Percentiles rank a stretch among this genome's conserved stretches.
Evolutionary conservation across 2,888 invertebrate genomes (phyloP).

Genomic region (Caenorhabditis virilis): DNA sequence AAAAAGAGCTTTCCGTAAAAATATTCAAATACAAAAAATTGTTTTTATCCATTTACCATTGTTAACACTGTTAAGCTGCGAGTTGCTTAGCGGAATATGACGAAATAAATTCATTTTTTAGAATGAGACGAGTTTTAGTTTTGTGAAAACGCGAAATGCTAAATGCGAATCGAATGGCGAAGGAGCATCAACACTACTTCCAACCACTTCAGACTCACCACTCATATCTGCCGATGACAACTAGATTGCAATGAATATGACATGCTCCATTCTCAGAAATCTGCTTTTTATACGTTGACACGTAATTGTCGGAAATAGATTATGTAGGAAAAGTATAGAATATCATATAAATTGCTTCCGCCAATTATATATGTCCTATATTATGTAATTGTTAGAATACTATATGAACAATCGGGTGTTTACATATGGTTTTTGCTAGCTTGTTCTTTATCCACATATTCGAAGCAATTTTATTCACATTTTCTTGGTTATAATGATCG

Average conservation of each 20-base stretch:
- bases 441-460: no score
- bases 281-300: neutral
- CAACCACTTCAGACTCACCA: constrained; percentile 44
- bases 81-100: constrained; percentile 62
- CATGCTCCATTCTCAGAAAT: neutral
- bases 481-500: no score
- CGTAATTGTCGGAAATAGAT: constrained; percentile 19
- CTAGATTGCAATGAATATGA: constrained; percentile 4
- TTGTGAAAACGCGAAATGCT: neutral
- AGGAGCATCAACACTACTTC: constrained; percentile 5
- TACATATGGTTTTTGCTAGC: neutral
- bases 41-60: no score
- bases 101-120: constrained; percentile 57
- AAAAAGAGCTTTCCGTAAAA: no score
- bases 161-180: neutral
- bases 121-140: neutral
- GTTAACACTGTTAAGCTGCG: constrained; percentile 59
- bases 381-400: neutral
- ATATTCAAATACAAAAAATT: no score
- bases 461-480: no score
- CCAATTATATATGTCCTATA: constrained; percentile 13
- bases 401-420: neutral
- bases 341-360: constrained; percentile 25
- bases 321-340: constrained; percentile 1
- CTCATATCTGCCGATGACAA: constrained; percentile 43